Base-by-base conservation (phyloP, 2,113 vertebrate species). In the Ginglymostoma cirratum region DNA sequence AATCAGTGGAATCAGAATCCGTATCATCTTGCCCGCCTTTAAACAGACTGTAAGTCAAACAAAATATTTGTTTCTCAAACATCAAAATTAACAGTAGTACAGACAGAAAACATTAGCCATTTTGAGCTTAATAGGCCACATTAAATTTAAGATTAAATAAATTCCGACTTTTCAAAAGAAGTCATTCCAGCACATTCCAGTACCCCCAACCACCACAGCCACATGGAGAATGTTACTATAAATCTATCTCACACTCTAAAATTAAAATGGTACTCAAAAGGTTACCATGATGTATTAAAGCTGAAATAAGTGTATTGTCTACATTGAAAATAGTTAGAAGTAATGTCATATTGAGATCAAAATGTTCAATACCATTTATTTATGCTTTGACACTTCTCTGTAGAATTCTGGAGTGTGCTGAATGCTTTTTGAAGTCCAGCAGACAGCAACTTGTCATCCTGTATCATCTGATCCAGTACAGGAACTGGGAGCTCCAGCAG, bases 341-440 rank as follows among this genome's bases (percentile, higher is more conserved):
- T 42, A 21, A 65, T 23, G 24, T 52, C 55, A 95, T 6, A 23
- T 42, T 83, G 5, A 5, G 24, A 8, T 27, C 52, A 55, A 21
- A 34, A 30, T 34, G 23, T 10, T 65, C 34, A 55, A 19, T 42
- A 34, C 45, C 30, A 42, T 85, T 96, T 27, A 80, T 85, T 96
- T 45, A 83, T 85, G 76, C 66, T 78, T 96, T 76, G 48, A 78
- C 95, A 85, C 65, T 86, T 83, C 27, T 80, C 76, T 66, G 95
- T 67, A 12, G 42, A 86, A 5, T 34, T 34, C 76, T 80, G 76
- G 85, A 98, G 97, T 95, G 98, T 97, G 96, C 96, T 78, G 45
- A 97, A 95, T 19, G 98, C 98, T 97, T 98, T 98, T 80, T 98
- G 97, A 80, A 98, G 69, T 8, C 97, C 98, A 95, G 96, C 95